Conservation (phyloP, 1,140 invertebrate genomes). For the Drosophila nebulosa region DNA sequence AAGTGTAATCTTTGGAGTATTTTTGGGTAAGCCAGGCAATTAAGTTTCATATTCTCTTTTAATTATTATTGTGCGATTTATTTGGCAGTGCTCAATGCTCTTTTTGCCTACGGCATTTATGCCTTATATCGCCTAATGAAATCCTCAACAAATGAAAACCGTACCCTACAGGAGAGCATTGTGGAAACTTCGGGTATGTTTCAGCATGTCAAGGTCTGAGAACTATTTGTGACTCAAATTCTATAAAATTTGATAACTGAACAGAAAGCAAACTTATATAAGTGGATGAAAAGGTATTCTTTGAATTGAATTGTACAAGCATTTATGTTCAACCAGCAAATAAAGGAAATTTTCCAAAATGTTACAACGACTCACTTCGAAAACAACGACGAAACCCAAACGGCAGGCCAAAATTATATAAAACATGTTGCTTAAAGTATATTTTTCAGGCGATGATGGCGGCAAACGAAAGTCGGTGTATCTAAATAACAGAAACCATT, state of each 20-base stretch:
- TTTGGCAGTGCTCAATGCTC: constrained; percentile 59
- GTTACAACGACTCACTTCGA: constrained; percentile 87
- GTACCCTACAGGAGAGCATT: constrained; percentile 59
- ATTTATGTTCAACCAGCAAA: constrained; percentile 28
- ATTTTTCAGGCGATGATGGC: constrained; percentile 84
- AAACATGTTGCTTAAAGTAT: constrained; percentile 89
- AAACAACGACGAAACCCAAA: constrained; percentile 95
- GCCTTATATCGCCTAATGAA: constrained; percentile 67
- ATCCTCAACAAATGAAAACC: constrained; percentile 61
- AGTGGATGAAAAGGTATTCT: constrained; percentile 30
- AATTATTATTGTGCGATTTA: neutral
- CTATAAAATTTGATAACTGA: constrained; percentile 15
- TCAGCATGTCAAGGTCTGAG: constrained; percentile 70
- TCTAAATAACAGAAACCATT: constrained; percentile 15
- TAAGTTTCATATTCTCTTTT: neutral
- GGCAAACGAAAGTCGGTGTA: constrained; percentile 90
- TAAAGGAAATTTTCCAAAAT: neutral
- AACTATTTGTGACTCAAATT: constrained; percentile 1
- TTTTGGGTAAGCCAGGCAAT: constrained; percentile 43
- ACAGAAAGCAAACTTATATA: constrained; percentile 45
- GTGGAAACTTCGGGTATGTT: constrained; percentile 66
- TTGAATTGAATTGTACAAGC: constrained; percentile 27
- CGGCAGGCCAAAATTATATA: constrained; percentile 95
- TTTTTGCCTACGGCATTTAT: constrained; percentile 65
- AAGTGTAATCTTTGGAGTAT: constrained; percentile 70